These are phyloP conservation scores for Pristionchus arcanus DNA, from an alignment of 2,888 invertebrate genomes.

Conservation along the genomic window DNA sequence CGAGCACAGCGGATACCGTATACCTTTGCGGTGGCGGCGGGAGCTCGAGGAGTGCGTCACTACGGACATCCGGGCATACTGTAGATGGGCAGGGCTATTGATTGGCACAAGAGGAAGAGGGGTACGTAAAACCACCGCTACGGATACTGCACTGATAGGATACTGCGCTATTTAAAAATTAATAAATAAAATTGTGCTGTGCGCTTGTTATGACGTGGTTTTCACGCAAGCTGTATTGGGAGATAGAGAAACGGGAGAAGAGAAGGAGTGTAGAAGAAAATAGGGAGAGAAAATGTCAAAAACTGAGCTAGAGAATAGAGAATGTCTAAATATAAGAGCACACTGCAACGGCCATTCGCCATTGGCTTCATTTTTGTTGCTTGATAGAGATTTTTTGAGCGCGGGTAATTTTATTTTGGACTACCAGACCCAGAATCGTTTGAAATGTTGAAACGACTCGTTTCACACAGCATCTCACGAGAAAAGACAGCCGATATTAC, in stretches of 20 bases:
- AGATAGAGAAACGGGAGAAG: background rate
- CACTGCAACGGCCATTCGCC: background rate
- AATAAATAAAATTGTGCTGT: background rate
- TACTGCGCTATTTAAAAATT: background rate
- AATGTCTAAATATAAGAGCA: background rate
- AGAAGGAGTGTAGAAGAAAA: background rate
- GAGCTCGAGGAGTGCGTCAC: constrained; percentile 46
- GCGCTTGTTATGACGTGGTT: background rate
- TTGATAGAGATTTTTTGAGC: too few species aligned
- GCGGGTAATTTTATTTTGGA: too few species aligned
- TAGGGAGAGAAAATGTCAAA: background rate
- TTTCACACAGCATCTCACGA: background rate
- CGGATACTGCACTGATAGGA: background rate
- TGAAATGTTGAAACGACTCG: too few species aligned
- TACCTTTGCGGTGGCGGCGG: constrained; percentile 51
- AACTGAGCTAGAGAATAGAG: background rate
- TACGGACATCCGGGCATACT: constrained; percentile 55
- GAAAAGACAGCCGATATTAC: background rate
- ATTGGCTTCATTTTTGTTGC: background rate
- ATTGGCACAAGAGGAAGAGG: background rate
- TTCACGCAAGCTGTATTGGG: background rate
- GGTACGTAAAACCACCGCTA: background rate
- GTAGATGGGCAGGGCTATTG: constrained; percentile 8
- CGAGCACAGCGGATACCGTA: constrained; percentile 29
- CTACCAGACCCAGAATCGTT: too few species aligned